A percentile compares a stretch with the other conserved stretches of the same genome.
Conservation (phyloP, 2,113 vertebrate genomes). For the Ariopsis seemanni region DNA sequence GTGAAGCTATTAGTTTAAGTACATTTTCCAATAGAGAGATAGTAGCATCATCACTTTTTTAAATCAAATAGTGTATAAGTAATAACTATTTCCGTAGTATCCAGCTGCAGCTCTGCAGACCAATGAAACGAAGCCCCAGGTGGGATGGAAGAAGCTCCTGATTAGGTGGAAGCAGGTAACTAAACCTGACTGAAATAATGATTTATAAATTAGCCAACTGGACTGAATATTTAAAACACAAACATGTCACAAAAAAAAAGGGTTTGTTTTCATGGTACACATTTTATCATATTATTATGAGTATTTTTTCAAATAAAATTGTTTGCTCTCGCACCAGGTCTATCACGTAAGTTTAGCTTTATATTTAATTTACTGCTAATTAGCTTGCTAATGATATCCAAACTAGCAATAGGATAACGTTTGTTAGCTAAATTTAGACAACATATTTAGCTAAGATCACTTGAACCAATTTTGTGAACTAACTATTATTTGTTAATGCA, state of each 20-base stretch:
- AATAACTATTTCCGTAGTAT: conserved; percentile 14
- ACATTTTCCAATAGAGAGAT: conserved; percentile 28
- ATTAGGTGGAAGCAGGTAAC: not conserved
- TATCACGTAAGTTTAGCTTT: not conserved
- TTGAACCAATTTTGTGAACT: not conserved
- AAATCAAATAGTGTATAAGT: conserved; percentile 27
- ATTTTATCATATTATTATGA: too few species aligned
- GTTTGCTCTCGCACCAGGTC: not conserved
- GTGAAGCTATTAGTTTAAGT: conserved; percentile 30
- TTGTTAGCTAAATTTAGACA: too few species aligned
- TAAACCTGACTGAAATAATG: not conserved
- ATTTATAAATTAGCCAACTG: not conserved
- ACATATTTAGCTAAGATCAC: too few species aligned
- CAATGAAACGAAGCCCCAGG: not conserved
- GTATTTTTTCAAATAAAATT: too few species aligned
- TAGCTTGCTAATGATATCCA: not conserved
- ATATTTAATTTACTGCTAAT: not conserved
- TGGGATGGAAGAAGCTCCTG: not conserved
- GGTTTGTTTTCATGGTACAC: not conserved
- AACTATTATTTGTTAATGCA: not conserved
- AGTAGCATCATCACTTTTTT: conserved; percentile 30
- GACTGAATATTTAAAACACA: not conserved
- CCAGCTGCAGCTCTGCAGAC: conserved; percentile 3
- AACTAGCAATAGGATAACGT: too few species aligned
- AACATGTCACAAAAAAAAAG: not conserved